Conservation (phyloP, 2,888 invertebrate species). For the Hartigia nigra region DNA sequence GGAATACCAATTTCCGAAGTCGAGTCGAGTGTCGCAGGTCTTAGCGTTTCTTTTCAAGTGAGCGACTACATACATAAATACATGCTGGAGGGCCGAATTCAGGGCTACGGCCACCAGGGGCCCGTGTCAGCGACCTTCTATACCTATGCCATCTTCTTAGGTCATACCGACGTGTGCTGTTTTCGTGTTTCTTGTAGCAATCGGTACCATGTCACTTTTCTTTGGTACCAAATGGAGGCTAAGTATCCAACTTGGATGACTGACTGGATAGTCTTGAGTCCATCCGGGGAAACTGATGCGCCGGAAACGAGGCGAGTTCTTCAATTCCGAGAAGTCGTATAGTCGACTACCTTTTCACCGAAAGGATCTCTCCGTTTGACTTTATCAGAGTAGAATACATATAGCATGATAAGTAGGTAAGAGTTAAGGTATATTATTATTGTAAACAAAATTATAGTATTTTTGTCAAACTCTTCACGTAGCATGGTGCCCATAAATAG, state of each 20-base stretch:
- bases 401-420: background rate
- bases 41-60: background rate
- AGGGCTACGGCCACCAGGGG: background rate
- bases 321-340: conserved; percentile 12
- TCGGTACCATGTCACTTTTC: background rate
- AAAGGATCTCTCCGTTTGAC: background rate
- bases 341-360: background rate
- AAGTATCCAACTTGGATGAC: background rate
- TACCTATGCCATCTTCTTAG: background rate
- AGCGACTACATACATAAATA: background rate
- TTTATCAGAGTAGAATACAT: background rate
- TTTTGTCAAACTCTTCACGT: background rate
- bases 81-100: background rate
- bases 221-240: background rate
- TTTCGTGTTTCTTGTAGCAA: background rate
- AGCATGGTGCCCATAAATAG: background rate
- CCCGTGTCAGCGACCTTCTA: background rate
- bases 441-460: background rate
- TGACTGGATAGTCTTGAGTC: background rate
- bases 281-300: conserved; percentile 33
- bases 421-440: background rate
- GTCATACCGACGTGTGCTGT: background rate
- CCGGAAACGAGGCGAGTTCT: conserved; percentile 35
- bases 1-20: conserved; percentile 50
- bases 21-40: conserved; percentile 1